Base-by-base conservation (phyloP, 2,888 invertebrate species). In the Chymomyza fuscimana region DNA sequence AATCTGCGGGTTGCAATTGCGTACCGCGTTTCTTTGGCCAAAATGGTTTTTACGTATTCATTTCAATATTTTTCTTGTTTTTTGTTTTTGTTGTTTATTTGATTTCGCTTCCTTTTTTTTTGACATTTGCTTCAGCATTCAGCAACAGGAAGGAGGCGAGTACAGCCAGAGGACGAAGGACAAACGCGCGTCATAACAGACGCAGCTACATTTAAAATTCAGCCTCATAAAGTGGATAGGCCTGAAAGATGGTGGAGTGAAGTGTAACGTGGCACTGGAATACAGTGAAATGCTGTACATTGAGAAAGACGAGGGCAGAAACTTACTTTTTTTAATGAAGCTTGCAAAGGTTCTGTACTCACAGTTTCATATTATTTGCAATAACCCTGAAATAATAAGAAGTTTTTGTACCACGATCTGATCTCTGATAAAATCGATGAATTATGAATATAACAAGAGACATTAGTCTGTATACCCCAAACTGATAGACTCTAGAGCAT, bases 11-110 rank as follows among this genome's bases (percentile, higher is more conserved):
- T 77, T 78, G 79, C 78, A 78, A 63, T 65, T 12, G 58, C 80
- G 73, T 68, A 78, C 77, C 78, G 77, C 80, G 79, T 72, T 7
- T 71, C 79, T 79, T 69, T 78, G 79, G 77, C 73, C 80, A 79
- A 79, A 78, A 78, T 78, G 78, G 77, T 79, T 79, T 74, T 71
- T 64, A 46, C 40, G 40, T 46, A 46, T 46, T 46, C 40, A 46
- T 46, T 46, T 46, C 40, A 46, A 46, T 12, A 46, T 46, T 15
- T 60, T 46, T 63, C 5, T 29, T 29, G 2, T 29, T 22, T 60
- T 29, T 60, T 51, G 10, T 64, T 61, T 15, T 56, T 56, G 19
- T 67, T 32, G 25, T 61, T 62, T 25, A 52, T 63, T 59, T 61
- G 67, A 73, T 73, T 73, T 73, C 70, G 56, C 58, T 54, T 59